phyloP scores from a whole-genome alignment of 2,797 vertebrate genomes.

The Staurois parvus region DNA sequence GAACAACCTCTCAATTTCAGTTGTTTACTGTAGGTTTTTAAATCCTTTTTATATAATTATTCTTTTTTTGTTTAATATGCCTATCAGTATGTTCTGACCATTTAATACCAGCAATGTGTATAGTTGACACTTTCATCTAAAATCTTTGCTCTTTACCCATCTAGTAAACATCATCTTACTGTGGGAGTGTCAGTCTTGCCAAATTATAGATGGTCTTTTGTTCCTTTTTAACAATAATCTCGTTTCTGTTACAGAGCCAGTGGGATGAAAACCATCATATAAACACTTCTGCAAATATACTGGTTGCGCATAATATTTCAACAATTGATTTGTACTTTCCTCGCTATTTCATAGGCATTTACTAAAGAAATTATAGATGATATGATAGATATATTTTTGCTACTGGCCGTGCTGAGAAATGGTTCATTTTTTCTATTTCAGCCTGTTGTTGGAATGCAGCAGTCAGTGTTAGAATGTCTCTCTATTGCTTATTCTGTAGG shows the following conservation, averaged over 20 bases:
- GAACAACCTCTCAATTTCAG: too few relatives aligned
- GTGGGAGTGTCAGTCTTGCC: conserved; percentile 12
- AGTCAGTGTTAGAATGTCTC: conserved; percentile 87
- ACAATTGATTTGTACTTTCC: background rate
- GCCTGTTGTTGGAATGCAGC: conserved; percentile 85
- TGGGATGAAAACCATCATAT: conserved; percentile 33
- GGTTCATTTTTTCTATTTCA: conserved; percentile 70
- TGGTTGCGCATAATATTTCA: background rate
- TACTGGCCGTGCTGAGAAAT: background rate
- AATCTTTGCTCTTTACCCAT: background rate
- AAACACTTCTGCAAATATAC: background rate
- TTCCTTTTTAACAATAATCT: conserved; percentile 35
- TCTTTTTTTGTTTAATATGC: too few relatives aligned
- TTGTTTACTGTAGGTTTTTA: too few relatives aligned
- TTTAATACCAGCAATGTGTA: background rate
- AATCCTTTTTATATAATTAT: too few relatives aligned
- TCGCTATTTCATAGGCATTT: background rate
- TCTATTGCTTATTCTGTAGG: conserved; percentile 87
- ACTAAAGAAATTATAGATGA: background rate
- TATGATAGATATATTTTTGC: background rate
- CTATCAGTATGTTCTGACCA: background rate
- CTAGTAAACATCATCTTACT: conserved; percentile 34
- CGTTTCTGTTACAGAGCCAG: conserved; percentile 14
- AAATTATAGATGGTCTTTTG: conserved; percentile 32
- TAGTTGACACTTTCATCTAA: background rate